phyloP scores from a whole-genome alignment of 2,888 invertebrate species.

The Helicoverpa assulta region DNA sequence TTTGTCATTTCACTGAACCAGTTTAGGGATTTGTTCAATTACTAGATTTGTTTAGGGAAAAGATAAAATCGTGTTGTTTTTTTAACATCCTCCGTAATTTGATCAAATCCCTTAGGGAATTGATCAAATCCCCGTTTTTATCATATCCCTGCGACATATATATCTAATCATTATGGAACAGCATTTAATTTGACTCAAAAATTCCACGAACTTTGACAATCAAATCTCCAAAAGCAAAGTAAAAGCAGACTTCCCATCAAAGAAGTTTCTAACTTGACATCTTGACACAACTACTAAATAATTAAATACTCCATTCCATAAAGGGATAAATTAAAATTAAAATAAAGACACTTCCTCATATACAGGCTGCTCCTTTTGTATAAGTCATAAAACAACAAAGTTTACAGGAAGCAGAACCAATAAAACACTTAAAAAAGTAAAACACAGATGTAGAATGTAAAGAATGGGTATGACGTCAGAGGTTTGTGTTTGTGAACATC shows the following conservation, averaged over 20 bases:
- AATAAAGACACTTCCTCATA: slow-evolving; percentile 44
- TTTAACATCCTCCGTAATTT: no score
- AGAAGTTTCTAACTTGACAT: background rate
- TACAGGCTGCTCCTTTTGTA: slow-evolving; percentile 49
- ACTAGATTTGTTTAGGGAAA: no score
- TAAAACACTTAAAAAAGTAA: slow-evolving; percentile 50
- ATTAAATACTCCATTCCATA: slow-evolving; percentile 28
- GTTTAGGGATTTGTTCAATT: no score
- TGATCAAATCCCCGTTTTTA: no score
- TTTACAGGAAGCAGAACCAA: slow-evolving; percentile 49
- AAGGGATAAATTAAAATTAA: slow-evolving; percentile 36
- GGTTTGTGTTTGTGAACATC: slow-evolving; percentile 12
- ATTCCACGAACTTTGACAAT: no score
- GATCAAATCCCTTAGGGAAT: no score
- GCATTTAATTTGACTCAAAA: no score
- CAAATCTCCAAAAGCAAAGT: background rate
- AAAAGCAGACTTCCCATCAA: background rate
- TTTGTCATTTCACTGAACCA: no score
- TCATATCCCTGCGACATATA: no score
- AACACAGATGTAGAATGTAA: slow-evolving; percentile 44
- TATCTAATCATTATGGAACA: no score
- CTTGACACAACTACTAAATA: slow-evolving; percentile 6
- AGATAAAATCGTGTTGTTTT: no score
- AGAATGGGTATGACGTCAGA: slow-evolving; percentile 14
- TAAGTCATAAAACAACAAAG: slow-evolving; percentile 29